Conservation (phyloP, 2,888 invertebrate species). For the Papilio gigon region DNA sequence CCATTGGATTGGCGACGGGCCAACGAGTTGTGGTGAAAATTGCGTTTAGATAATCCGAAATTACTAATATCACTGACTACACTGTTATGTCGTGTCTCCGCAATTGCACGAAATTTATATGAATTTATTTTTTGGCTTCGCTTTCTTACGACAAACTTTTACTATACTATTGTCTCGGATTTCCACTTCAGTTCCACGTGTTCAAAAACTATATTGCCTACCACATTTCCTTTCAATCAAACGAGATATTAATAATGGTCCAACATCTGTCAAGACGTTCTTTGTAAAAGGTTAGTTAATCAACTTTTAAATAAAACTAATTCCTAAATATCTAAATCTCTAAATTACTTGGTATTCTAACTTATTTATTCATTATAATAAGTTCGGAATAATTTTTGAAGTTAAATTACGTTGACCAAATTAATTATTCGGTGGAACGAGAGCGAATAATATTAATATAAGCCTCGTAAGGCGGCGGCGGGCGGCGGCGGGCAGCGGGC, state of each 20-base stretch:
- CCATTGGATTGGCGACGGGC: constrained; percentile 11
- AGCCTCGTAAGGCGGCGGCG: no score
- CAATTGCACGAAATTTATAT: neutral
- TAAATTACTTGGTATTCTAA: neutral
- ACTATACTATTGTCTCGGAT: neutral
- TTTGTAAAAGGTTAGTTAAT: no score
- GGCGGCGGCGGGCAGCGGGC: no score
- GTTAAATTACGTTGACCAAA: neutral
- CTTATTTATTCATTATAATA: neutral
- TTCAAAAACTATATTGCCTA: no score
- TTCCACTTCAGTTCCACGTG: no score
- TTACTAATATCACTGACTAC: constrained; percentile 8
- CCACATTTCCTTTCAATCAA: no score
- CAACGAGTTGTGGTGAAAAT: constrained; percentile 3
- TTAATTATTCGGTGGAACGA: neutral
- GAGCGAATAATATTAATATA: neutral
- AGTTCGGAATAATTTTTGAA: neutral
- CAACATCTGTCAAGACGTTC: no score
- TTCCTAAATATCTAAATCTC: neutral
- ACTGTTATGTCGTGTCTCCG: neutral
- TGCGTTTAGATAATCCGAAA: constrained; percentile 14
- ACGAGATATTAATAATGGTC: no score
- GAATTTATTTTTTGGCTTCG: neutral
- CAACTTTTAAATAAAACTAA: no score
- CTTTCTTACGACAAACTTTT: neutral